Evolutionary conservation across 37 sponge, comb jelly and placozoan species (phyloP).

Genomic region (Chondrilla cf. caribensis): DNA sequence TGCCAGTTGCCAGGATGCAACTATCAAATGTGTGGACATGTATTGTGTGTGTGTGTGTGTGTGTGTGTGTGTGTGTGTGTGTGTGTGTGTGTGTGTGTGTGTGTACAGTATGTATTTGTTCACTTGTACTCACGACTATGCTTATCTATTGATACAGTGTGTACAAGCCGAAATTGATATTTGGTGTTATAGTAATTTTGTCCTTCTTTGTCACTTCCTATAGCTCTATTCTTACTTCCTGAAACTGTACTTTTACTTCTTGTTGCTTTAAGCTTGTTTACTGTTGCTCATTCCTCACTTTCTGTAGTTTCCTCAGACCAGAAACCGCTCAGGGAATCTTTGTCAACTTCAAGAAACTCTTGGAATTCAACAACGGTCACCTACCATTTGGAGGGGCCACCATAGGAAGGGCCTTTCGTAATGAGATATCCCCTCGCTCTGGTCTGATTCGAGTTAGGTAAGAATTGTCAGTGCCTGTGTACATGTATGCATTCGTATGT

Average conservation of each 20-base stretch:
- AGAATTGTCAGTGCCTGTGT: background rate
- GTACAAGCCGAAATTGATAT: too few relatives aligned
- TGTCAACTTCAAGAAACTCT: conserved; percentile 94
- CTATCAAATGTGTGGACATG: too few relatives aligned
- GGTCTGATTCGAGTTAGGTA: conserved; percentile 83
- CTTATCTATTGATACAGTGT: too few relatives aligned
- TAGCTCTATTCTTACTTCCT: too few relatives aligned
- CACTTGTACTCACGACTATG: too few relatives aligned
- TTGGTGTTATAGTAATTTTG: too few relatives aligned
- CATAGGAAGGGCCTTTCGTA: conserved; percentile 92
- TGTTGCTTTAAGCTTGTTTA: background rate
- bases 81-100: background rate
- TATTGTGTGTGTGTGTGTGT: background rate
- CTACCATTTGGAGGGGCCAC: conserved; percentile 98
- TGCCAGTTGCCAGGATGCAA: too few relatives aligned
- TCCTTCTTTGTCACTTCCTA: too few relatives aligned
- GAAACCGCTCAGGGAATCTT: conserved; percentile 99
- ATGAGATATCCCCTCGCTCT: conserved; percentile 95
- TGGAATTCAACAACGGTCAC: conserved; percentile 92
- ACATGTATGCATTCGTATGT: background rate
- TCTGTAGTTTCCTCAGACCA: conserved; percentile 78
- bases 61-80: background rate
- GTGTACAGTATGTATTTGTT: background rate
- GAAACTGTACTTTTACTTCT: background rate
- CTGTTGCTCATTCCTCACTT: background rate